Percentiles rank a stretch among this genome's conserved stretches.
Conservation (phyloP, 1,140 invertebrate genomes). For the Micrasema minimum region DNA sequence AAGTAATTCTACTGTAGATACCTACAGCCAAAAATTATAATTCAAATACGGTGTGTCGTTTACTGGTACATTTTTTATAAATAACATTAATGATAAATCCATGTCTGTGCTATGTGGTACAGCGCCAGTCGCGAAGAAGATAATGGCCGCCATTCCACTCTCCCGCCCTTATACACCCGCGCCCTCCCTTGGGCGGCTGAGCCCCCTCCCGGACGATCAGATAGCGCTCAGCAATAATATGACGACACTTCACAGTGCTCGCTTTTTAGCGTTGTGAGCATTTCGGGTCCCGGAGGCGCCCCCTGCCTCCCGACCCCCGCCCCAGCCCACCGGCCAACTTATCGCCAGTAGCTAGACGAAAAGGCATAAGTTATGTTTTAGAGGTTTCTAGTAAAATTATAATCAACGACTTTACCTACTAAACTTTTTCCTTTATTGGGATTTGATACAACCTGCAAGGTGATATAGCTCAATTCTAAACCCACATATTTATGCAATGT, state of each 20-base stretch:
- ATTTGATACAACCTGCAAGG: too few relatives aligned
- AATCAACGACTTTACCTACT: too few relatives aligned
- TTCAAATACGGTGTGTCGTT: too few relatives aligned
- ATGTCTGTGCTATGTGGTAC: constrained; percentile 27
- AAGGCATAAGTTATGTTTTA: too few relatives aligned
- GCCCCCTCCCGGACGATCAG: constrained; percentile 38
- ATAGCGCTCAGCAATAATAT: constrained; percentile 53
- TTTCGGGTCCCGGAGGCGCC: constrained; percentile 12
- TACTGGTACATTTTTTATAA: too few relatives aligned
- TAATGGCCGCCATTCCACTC: constrained; percentile 25
- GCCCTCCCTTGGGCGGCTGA: constrained; percentile 12
- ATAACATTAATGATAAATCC: constrained; percentile 31
- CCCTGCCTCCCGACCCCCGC: background rate
- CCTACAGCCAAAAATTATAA: too few relatives aligned
- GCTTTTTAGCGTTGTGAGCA: constrained; percentile 50
- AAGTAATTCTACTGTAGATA: too few relatives aligned
- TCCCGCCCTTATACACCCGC: background rate
- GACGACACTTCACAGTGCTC: constrained; percentile 54
- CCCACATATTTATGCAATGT: too few relatives aligned
- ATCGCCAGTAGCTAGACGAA: too few relatives aligned
- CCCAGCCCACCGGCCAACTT: background rate
- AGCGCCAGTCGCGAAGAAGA: constrained; percentile 41
- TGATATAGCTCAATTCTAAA: too few relatives aligned
- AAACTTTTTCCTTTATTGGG: too few relatives aligned
- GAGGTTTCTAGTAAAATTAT: too few relatives aligned